Evolutionary conservation across 1,140 invertebrate genomes (phyloP).

Genomic region (Achatina immaculata): DNA sequence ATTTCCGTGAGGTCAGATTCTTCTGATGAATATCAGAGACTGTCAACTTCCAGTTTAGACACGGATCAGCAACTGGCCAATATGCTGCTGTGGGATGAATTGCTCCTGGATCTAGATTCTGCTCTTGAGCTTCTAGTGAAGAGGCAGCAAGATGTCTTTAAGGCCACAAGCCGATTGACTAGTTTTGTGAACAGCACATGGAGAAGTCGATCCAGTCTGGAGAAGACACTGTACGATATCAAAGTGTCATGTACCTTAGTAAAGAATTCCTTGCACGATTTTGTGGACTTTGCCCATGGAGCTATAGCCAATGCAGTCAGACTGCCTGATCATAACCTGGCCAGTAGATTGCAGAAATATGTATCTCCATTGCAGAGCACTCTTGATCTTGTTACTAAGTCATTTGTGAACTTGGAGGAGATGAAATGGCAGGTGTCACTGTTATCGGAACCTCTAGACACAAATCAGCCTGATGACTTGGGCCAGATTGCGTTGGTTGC

Average conservation of each 20-base stretch:
- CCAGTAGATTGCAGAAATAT: conserved; percentile 71
- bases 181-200: conserved; percentile 85
- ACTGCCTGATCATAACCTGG: conserved; percentile 81
- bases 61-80: conserved; percentile 45
- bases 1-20: conserved; percentile 60
- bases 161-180: conserved; percentile 75
- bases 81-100: conserved; percentile 71
- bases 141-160: conserved; percentile 77
- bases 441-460: conserved; percentile 73
- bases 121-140: conserved; percentile 87
- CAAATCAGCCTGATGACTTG: conserved; percentile 79
- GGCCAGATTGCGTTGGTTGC: conserved; percentile 88
- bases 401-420: conserved; percentile 81
- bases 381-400: conserved; percentile 79
- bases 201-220: conserved; percentile 81
- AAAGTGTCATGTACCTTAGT: conserved; percentile 83
- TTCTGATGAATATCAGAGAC: conserved; percentile 53
- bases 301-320: conserved; percentile 88
- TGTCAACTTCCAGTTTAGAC: conserved; percentile 62
- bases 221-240: conserved; percentile 80
- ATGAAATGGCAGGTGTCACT: conserved; percentile 84
- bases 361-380: conserved; percentile 85
- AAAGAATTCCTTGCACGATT: conserved; percentile 83
- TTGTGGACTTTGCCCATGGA: conserved; percentile 89
- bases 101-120: conserved; percentile 86